Percentiles rank a stretch among this genome's conserved stretches.
Conservation (phyloP, 2,888 invertebrate genomes). For the Leptothorax acervorum region DNA sequence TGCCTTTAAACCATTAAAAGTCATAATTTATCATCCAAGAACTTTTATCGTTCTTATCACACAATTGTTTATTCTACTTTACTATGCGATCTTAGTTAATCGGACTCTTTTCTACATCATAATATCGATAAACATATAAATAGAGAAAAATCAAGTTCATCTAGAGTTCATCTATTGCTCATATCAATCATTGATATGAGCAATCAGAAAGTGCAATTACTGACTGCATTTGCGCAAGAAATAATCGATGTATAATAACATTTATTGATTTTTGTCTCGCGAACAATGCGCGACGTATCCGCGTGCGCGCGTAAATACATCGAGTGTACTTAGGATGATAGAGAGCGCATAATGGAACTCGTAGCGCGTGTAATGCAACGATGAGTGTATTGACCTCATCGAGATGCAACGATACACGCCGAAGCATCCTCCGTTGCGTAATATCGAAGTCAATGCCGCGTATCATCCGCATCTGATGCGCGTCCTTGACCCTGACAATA, state of each 20-base stretch:
- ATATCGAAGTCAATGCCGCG: conserved; percentile 71
- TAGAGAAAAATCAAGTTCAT: not conserved
- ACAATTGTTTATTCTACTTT: not conserved
- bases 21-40: not conserved
- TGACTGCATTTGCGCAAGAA: not conserved
- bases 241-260: not conserved
- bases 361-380: conserved; percentile 64
- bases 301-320: conserved; percentile 12
- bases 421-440: conserved; percentile 57
- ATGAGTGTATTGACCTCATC: conserved; percentile 77
- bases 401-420: conserved; percentile 56
- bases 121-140: not conserved
- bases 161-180: not conserved
- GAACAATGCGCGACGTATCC: not conserved
- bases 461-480: conserved; percentile 25
- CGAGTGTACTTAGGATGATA: conserved; percentile 38
- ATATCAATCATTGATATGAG: not conserved
- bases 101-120: not conserved
- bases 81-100: not conserved
- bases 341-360: conserved; percentile 68
- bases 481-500: conserved; percentile 24
- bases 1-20: not conserved
- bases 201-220: not conserved
- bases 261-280: not conserved
- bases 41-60: not conserved